Evolutionary conservation across 2,888 invertebrate genomes (phyloP).

Genomic region (Spatulosminthurus flaviceps): DNA sequence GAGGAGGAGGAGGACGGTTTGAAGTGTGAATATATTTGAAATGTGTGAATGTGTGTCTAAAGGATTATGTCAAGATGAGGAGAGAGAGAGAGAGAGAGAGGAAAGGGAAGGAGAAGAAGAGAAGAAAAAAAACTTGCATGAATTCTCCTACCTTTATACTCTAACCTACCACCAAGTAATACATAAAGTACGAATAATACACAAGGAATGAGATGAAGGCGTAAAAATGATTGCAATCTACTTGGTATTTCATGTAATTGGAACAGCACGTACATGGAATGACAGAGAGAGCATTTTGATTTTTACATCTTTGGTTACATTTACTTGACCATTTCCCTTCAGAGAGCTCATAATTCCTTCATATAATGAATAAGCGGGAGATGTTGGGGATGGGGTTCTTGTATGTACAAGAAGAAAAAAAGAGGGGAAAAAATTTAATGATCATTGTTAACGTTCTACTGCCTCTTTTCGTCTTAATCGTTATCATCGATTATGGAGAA

Average conservation of each 20-base stretch:
- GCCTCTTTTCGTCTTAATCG: slow-evolving; percentile 11
- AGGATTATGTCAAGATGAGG: slow-evolving; percentile 23
- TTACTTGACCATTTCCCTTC: too few relatives aligned
- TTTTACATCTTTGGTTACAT: slow-evolving; percentile 29
- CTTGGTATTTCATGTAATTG: slow-evolving; percentile 36
- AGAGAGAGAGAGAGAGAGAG: too few relatives aligned
- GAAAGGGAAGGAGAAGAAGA: too few relatives aligned
- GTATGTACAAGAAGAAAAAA: too few relatives aligned
- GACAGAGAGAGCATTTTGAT: slow-evolving; percentile 31
- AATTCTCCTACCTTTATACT: background rate
- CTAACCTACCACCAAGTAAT: too few relatives aligned
- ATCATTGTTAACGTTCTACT: slow-evolving; percentile 22
- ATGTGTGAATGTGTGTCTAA: slow-evolving; percentile 38
- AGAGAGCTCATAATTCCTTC: slow-evolving; percentile 22
- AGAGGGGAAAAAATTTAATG: slow-evolving; percentile 30
- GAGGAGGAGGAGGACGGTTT: slow-evolving; percentile 2
- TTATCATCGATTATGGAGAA: slow-evolving; percentile 21
- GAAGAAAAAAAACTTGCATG: slow-evolving; percentile 9
- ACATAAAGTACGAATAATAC: too few relatives aligned
- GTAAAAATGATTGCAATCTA: slow-evolving; percentile 38
- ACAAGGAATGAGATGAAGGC: slow-evolving; percentile 35
- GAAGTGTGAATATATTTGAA: slow-evolving; percentile 27
- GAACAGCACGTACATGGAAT: slow-evolving; percentile 36
- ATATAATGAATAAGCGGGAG: too few relatives aligned
- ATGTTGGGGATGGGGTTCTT: too few relatives aligned